Base-by-base conservation (phyloP, 2,888 invertebrate species). In the Cephus rjabovi region DNA sequence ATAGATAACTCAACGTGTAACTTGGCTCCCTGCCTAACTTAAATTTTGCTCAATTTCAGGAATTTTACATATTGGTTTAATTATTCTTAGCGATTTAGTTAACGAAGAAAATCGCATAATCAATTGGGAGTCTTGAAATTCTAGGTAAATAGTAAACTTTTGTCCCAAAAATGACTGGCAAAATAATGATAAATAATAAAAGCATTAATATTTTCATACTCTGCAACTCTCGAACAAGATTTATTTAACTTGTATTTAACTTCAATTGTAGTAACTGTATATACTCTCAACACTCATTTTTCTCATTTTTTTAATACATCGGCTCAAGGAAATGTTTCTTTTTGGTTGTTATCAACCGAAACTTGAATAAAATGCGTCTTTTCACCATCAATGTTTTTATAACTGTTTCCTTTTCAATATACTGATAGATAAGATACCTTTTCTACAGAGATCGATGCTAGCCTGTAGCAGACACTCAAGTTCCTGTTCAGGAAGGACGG, bases 401-500 rank as follows among this genome's bases (percentile, higher is more conserved):
- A 56, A 12, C 6, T 34, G 2, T 76, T n/a, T 23, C 15, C 12
- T 9, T 68, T 40, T 76, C 34, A 76, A 56, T 77, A 76, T 34
- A 74, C 77, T 56, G 69, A 34, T 15, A 40, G 23, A 74, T 70
- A 15, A 4, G 35, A 23, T 56, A 95, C 97, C 97, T 93, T 95
- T 96, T 90, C 94, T 94, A 88, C 97, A 97, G 83, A 98, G 93
- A 87, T 97, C 96, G 86, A 97, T 97, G 83, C 98, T 95, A 85
- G 97, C 97, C 92, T 97, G 95, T 82, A 99, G 93, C 84, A 99
- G 94, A 88, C 97, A 95, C 93, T 98, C 98, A 87, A 99, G 93
- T 92, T 99, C 98, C 93, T 98, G 98, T 88, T 98, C 98, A 15
- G 99, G 98, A 88, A 99, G 93, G 76, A 99, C 99, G 68, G 99